phyloP scores from a whole-genome alignment of 53 echinoderm and acorn worm genomes.

The Hippasteria phrygiana region DNA sequence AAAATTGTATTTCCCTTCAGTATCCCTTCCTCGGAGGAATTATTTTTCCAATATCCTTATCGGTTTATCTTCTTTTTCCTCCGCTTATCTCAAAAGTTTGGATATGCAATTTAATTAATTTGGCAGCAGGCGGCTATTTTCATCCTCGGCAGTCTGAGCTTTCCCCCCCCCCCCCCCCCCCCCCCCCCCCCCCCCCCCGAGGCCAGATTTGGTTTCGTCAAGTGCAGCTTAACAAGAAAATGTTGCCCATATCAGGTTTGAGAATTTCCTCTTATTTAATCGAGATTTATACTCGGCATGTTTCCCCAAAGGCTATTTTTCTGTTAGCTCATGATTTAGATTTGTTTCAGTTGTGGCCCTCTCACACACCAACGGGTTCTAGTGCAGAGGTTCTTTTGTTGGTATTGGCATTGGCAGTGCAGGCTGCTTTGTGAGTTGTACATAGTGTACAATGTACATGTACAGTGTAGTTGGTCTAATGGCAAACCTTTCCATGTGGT shows the following conservation, averaged over 20 bases:
- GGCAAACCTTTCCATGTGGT: too few relatives aligned
- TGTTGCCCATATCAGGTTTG: too few relatives aligned
- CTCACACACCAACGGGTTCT: too few relatives aligned
- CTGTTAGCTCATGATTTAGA: neutral
- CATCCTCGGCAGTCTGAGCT: neutral
- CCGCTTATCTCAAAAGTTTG: slow-evolving; percentile 9
- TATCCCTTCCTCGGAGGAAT: neutral
- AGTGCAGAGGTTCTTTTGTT: too few relatives aligned
- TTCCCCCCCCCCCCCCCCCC: neutral
- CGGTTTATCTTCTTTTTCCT: slow-evolving; percentile 3
- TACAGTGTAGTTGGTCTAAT: too few relatives aligned
- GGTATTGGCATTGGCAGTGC: too few relatives aligned
- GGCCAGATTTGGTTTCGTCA: slow-evolving; percentile 1
- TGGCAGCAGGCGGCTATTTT: slow-evolving; percentile 3
- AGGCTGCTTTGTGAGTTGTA: too few relatives aligned
- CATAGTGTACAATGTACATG: too few relatives aligned
- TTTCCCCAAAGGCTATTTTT: neutral
- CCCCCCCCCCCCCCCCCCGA: neutral
- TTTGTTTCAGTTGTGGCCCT: neutral
- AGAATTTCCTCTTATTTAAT: too few relatives aligned
- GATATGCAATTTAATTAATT: slow-evolving; percentile 64
- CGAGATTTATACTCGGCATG: slow-evolving; percentile 1
- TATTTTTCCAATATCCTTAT: slow-evolving; percentile 17
- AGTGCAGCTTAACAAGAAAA: too few relatives aligned
- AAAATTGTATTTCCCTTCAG: neutral